phyloP scores from a whole-genome alignment of 2,113 vertebrate species.

The Trogon melanurus region DNA sequence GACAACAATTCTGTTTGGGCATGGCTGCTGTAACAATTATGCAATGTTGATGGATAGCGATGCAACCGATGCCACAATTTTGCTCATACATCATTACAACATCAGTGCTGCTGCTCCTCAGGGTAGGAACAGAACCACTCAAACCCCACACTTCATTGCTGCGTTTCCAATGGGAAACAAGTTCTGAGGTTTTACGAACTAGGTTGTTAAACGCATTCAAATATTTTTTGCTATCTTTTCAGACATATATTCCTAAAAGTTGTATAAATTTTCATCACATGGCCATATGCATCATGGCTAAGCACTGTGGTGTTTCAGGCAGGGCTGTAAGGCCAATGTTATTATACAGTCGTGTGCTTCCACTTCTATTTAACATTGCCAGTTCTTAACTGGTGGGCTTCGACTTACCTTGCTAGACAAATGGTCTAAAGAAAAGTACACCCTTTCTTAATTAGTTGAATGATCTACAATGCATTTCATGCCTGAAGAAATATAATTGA shows the following conservation, averaged over 20 bases:
- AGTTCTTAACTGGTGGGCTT: neutral
- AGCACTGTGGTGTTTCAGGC: neutral
- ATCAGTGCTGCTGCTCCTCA: neutral
- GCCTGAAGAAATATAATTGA: constrained; percentile 18
- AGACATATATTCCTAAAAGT: neutral
- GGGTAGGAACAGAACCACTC: neutral
- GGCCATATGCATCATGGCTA: neutral
- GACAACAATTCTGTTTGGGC: neutral
- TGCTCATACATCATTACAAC: neutral
- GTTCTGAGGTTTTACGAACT: neutral
- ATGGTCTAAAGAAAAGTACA: neutral
- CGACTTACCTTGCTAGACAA: neutral
- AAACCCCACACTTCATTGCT: neutral
- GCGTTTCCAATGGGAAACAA: neutral
- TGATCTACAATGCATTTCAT: constrained; percentile 3
- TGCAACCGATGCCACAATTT: neutral
- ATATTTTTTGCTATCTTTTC: neutral
- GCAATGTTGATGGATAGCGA: neutral
- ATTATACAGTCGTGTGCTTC: neutral
- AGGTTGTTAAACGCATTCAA: neutral
- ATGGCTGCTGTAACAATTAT: neutral
- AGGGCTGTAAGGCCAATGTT: neutral
- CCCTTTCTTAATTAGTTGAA: neutral
- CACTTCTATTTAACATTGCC: neutral
- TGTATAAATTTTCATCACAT: neutral